Conservation (phyloP, 2,888 invertebrate genomes). For the Philopedon plagiatum region DNA sequence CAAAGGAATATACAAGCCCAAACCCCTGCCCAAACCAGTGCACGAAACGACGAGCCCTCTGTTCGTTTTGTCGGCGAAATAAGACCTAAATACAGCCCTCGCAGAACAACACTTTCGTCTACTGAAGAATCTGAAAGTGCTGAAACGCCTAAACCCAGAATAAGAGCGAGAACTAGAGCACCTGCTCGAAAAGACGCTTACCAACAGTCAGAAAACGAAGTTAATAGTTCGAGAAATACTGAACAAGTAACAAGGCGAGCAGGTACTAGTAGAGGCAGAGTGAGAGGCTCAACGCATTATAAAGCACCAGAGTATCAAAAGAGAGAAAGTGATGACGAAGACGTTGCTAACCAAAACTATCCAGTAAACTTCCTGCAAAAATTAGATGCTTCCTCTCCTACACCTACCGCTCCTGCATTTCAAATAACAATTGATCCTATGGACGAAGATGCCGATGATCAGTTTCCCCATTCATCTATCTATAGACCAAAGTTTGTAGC, state of each 20-base stretch:
- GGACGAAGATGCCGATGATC: constrained; percentile 69
- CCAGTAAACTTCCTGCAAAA: constrained; percentile 62
- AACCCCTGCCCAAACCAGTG: constrained; percentile 24
- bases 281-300: constrained; percentile 72
- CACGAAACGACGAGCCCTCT: constrained; percentile 46
- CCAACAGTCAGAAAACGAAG: constrained; percentile 43
- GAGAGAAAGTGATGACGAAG: constrained; percentile 61
- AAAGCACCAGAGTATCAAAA: constrained; percentile 66
- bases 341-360: constrained; percentile 70
- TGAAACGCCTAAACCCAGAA: constrained; percentile 53
- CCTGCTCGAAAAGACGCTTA: constrained; percentile 50
- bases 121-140: constrained; percentile 45
- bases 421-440: constrained; percentile 66
- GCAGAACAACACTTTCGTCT: constrained; percentile 37
- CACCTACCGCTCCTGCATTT: constrained; percentile 59
- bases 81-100: constrained; percentile 61
- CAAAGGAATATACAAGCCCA: constrained; percentile 39
- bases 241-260: constrained; percentile 56
- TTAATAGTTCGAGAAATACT: constrained; percentile 37
- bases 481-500: constrained; percentile 70
- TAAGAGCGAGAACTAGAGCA: constrained; percentile 54
- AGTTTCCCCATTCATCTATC: constrained; percentile 72
- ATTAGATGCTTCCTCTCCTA: constrained; percentile 51
- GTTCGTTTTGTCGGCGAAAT: constrained; percentile 64
- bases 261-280: constrained; percentile 61